Base-by-base conservation (phyloP, 2,888 invertebrate species). In the Didymodactylos carnosus region DNA sequence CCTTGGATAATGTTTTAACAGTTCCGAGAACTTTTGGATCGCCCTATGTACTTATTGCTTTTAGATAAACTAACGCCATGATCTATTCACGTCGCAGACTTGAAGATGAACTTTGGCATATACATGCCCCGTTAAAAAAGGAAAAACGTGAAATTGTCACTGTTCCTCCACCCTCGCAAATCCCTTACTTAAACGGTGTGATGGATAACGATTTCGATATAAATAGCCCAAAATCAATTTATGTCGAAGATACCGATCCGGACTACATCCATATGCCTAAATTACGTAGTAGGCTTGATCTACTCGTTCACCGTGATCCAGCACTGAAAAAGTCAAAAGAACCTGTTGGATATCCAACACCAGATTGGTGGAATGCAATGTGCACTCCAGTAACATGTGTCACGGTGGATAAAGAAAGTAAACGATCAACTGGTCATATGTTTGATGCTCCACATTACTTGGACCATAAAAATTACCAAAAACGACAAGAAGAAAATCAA, bases 31-130 rank as follows among this genome's bases (percentile, higher is more conserved):
- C n/a, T n/a, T n/a, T n/a, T n/a, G n/a, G n/a, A n/a, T n/a, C n/a
- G n/a, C n/a, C n/a, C n/a, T n/a, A n/a, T n/a, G n/a, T n/a, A n/a
- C n/a, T n/a, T n/a, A n/a, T n/a, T n/a, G n/a, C n/a, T n/a, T n/a
- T n/a, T n/a, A n/a, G n/a, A n/a, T n/a, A n/a, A n/a, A n/a, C n/a
- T n/a, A n/a, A n/a, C n/a, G n/a, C n/a, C n/a, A 74, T 74, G 74
- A 41, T 71, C n/a, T 35, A 39, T 19, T 71, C 29, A 39, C 62
- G 39, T 51, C 71, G 70, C 23, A 74, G 71, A 29, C 49, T 62
- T 27, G 71, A 72, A 62, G 71, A 74, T 40, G 74, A 74, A 72
- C 25, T 62, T 62, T 43, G 71, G 70, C 62, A 27, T 69, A 43
- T 62, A 3, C 71, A 53, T 74, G 40, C 74, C 19, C 74, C 74